These are phyloP conservation scores for Aleadryas rufinucha DNA, from an alignment of 2,113 vertebrate genomes.

Conservation along the genomic window DNA sequence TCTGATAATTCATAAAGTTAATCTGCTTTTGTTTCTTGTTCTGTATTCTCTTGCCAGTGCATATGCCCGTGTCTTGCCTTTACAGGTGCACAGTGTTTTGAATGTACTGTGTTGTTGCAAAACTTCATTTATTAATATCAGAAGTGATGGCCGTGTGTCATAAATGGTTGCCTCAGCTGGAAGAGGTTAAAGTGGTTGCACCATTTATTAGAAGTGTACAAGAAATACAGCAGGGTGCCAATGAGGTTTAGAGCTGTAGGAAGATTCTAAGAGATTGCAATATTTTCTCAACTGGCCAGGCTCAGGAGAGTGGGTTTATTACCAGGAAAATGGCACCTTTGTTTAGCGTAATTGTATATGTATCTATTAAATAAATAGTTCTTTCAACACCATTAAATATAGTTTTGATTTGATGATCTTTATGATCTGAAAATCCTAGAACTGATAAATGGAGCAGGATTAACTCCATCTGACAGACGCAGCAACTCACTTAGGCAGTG, in stretches of 20 bases:
- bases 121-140: not conserved
- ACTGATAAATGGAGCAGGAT: not conserved
- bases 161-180: not conserved
- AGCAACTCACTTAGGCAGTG: not conserved
- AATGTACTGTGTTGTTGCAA: not conserved
- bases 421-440: not conserved
- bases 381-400: rapidly evolving
- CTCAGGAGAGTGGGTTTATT: not conserved
- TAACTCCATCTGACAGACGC: not conserved
- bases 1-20: not conserved
- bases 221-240: not conserved
- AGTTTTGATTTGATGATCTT: not conserved
- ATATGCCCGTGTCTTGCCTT: not conserved
- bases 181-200: not conserved
- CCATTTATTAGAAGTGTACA: not conserved
- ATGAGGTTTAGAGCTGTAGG: not conserved
- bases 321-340: not conserved
- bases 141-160: rapidly evolving
- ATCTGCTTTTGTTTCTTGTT: not conserved
- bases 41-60: rapidly evolving
- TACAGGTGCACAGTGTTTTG: not conserved
- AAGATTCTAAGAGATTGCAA: not conserved
- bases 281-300: not conserved
- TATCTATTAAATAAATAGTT: not conserved
- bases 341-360: not conserved